phyloP scores from a whole-genome alignment of 2,797 vertebrate genomes.

The Ficedula albicollis region DNA sequence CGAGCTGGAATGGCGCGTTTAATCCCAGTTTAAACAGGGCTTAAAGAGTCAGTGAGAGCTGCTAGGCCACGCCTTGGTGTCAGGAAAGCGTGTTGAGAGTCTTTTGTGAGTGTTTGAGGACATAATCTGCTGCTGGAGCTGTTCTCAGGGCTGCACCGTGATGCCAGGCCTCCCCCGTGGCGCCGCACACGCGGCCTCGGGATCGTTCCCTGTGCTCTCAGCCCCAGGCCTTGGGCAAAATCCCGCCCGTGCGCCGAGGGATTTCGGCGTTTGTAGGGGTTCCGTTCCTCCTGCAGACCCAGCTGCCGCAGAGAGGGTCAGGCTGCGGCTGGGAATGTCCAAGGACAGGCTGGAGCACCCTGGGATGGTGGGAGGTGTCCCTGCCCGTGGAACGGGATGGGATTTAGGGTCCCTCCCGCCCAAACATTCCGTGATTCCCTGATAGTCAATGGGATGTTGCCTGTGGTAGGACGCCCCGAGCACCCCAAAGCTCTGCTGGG shows the following conservation, averaged over 20 bases:
- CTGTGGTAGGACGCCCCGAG: rapidly evolving
- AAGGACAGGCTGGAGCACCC: neutral
- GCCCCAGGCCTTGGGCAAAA: rapidly evolving
- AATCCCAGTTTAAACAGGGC: neutral
- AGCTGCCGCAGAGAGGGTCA: rapidly evolving
- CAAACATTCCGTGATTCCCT: neutral
- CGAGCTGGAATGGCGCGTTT: neutral
- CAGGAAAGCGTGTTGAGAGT: neutral
- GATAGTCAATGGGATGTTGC: rapidly evolving
- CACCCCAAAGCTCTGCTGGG: neutral
- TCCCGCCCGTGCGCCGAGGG: neutral
- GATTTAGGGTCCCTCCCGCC: neutral
- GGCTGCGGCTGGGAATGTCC: neutral
- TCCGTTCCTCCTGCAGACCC: rapidly evolving
- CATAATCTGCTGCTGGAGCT: neutral
- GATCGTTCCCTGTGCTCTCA: rapidly evolving
- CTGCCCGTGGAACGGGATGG: neutral
- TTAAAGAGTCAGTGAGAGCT: neutral
- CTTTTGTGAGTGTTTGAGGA: neutral
- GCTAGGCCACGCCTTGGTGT: neutral
- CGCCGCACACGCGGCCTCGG: rapidly evolving
- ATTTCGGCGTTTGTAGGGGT: neutral
- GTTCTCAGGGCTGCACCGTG: neutral
- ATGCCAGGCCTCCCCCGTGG: neutral
- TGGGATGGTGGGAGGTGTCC: neutral